These are phyloP conservation scores for Ochropleura leucogaster DNA, from an alignment of 2,888 invertebrate genomes.

Conservation along the genomic window DNA sequence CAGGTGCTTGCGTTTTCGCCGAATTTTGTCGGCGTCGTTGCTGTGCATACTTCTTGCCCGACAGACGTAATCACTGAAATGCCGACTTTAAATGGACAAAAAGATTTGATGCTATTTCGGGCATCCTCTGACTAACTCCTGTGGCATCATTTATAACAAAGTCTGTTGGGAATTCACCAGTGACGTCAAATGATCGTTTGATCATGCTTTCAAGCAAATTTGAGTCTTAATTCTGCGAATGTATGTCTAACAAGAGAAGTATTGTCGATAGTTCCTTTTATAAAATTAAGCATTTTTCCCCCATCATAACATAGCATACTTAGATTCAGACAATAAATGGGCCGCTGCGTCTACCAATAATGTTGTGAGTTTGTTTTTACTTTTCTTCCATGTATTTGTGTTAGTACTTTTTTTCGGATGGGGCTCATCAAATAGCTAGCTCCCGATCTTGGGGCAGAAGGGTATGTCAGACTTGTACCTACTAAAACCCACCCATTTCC, in stretches of 20 bases:
- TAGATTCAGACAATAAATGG: not conserved
- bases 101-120: constrained; percentile 50
- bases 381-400: too few species aligned
- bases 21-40: constrained; percentile 66
- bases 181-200: constrained; percentile 22
- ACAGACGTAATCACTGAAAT: constrained; percentile 54
- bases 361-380: too few species aligned
- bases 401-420: too few species aligned
- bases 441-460: too few species aligned
- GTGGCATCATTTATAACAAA: constrained; percentile 30
- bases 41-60: constrained; percentile 44
- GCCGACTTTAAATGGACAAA: constrained; percentile 49
- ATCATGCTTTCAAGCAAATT: not conserved
- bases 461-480: too few species aligned
- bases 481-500: too few species aligned
- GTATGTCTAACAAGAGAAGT: not conserved
- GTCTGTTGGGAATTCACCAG: constrained; percentile 24
- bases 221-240: constrained; percentile 10
- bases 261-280: not conserved
- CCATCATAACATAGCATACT: not conserved
- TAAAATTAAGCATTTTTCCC: not conserved
- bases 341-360: too few species aligned
- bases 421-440: too few species aligned
- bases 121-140: constrained; percentile 44
- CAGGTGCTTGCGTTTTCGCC: constrained; percentile 79